Percentiles rank a stretch among this genome's conserved stretches.
Evolutionary conservation across 2,797 vertebrate species (phyloP).

Genomic region (Helostoma temminkii): DNA sequence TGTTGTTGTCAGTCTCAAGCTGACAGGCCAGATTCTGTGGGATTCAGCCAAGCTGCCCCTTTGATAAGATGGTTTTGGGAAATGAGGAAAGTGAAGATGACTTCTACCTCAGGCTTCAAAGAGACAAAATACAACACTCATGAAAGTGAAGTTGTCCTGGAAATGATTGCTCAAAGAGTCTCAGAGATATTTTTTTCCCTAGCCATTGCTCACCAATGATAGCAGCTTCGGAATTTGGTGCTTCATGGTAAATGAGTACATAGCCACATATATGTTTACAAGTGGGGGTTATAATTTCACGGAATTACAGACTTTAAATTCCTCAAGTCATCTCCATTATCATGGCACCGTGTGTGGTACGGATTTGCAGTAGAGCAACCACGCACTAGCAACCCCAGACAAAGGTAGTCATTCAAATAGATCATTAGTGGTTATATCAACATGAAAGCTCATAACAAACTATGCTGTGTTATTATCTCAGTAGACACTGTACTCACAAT

Average conservation of each 20-base stretch:
- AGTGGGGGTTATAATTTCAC: constrained; percentile 54
- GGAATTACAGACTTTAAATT: constrained; percentile 59
- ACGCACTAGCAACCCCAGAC: constrained; percentile 63
- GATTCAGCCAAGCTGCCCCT: constrained; percentile 57
- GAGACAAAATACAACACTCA: constrained; percentile 36
- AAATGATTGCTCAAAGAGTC: constrained; percentile 20
- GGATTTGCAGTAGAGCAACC: constrained; percentile 47
- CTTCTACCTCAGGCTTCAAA: constrained; percentile 52
- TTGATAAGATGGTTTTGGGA: constrained; percentile 64
- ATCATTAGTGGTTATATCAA: constrained; percentile 73
- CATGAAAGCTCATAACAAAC: constrained; percentile 70
- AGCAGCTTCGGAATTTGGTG: constrained; percentile 3
- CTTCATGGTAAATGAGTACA: constrained; percentile 33
- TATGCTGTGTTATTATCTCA: constrained; percentile 69
- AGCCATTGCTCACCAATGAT: constrained; percentile 16
- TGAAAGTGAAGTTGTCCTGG: constrained; percentile 51
- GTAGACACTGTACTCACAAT: constrained; percentile 32
- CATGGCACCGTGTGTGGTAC: constrained; percentile 60
- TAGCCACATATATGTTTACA: constrained; percentile 35
- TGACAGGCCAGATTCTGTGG: constrained; percentile 62
- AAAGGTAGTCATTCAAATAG: constrained; percentile 61
- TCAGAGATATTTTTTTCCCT: constrained; percentile 24
- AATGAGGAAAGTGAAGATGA: constrained; percentile 51
- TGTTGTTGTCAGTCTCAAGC: constrained; percentile 66
- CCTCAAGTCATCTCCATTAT: constrained; percentile 38